Evolutionary conservation across 2,113 vertebrate species (phyloP), one percentile per base, ranked within the genome.

Genomic region (Semnornis frantzii): DNA sequence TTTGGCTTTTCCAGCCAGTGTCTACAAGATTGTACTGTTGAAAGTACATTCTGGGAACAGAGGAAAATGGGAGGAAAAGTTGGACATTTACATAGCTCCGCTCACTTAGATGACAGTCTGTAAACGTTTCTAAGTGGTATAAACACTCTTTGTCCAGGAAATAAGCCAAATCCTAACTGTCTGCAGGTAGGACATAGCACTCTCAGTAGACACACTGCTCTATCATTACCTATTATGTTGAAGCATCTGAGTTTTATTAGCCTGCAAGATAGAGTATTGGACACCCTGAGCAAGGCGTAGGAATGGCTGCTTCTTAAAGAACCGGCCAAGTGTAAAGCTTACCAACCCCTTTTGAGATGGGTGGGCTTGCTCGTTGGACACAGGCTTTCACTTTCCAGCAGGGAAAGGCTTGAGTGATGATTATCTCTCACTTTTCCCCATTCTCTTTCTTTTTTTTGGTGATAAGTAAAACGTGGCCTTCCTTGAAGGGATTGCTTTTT

Each of bases 401-500:
- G 90, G 70, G 80, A 72, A 92, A 33, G 80, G 76, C 81, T 59
- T 95, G 91, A 94, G 85, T 94, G 94, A 97, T 97, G 82, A 95
- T 96, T 95, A 94, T 95, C 92, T 95, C 92, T 91, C 8, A 4
- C 63, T 94, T 96, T 94, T 91, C 78, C 93, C 73, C 95, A 78
- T 90, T 96, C 79, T 7, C 0, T 80, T 97, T 94, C 89, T 94
- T 87, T 79, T 97, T 94, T 39, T 39, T 85, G 0, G 4, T 86
- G 90, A 94, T 95, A 94, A 95, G 93, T 94, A 94, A 83, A 94
- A 88, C 1, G 25, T 50, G 95, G 85, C 73, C 85, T 87, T 92
- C 73, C 85, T 94, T 64, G 5, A 92, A 90, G 90, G 88, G 93
- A 94, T 95, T 94, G 90, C 88, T 96, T 94, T 97, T 95, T 97